Conservation (phyloP, 2,113 vertebrate genomes). For the Emydocephalus ijimae region DNA sequence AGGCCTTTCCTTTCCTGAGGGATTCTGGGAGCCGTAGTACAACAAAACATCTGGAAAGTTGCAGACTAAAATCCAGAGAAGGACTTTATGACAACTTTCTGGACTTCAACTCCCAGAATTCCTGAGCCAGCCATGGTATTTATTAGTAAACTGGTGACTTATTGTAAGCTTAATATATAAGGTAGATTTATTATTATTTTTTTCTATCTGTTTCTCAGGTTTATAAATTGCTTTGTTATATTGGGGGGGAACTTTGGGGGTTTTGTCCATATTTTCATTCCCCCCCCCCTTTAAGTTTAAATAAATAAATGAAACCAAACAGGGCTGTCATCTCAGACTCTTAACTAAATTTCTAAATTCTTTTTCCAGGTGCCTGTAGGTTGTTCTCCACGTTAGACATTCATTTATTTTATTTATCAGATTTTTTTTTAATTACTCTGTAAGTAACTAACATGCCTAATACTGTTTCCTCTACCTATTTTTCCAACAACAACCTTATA, state of each 20-base stretch:
- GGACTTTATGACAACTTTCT: background rate
- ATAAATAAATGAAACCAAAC: background rate
- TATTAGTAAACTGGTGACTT: background rate
- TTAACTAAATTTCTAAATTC: background rate
- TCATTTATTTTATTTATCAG: background rate
- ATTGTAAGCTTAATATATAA: background rate
- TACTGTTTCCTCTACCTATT: no score
- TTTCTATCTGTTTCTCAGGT: background rate
- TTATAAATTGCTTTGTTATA: background rate
- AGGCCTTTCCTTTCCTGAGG: background rate
- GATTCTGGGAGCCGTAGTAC: background rate
- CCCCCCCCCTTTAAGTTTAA: background rate
- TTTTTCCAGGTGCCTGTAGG: background rate
- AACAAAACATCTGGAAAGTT: background rate
- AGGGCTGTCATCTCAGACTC: background rate
- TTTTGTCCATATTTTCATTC: background rate
- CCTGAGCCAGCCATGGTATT: background rate
- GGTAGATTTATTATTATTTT: background rate
- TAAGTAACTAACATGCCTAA: background rate
- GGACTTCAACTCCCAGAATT: background rate
- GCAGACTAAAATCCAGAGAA: background rate
- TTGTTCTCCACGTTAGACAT: background rate
- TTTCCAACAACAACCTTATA: no score
- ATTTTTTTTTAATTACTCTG: background rate
- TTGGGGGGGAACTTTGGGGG: background rate